These are phyloP conservation scores for Grammomys dolichurus DNA, from an alignment of 2,113 vertebrate species.

Conservation along the genomic window DNA sequence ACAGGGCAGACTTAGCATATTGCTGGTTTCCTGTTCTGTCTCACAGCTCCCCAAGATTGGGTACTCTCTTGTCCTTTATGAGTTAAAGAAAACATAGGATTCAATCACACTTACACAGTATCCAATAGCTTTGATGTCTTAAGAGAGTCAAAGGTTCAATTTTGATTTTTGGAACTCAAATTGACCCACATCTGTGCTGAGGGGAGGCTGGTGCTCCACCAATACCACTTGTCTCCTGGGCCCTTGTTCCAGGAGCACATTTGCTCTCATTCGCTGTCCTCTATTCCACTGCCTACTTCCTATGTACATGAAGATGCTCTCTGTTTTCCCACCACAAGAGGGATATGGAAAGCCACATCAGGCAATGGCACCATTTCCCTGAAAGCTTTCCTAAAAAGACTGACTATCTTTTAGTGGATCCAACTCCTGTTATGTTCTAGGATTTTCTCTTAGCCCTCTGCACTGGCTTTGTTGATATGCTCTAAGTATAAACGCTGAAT, in stretches of 20 bases:
- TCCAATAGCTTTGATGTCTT: rapidly evolving
- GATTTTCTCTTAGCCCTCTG: not conserved
- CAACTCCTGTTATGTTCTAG: not conserved
- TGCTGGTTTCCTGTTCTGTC: not conserved
- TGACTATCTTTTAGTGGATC: too few relatives aligned
- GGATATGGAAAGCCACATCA: not conserved
- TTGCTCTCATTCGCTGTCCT: too few relatives aligned
- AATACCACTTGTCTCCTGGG: not conserved
- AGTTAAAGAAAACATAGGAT: rapidly evolving
- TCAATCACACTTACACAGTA: rapidly evolving
- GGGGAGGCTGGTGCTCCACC: too few relatives aligned
- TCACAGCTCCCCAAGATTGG: rapidly evolving
- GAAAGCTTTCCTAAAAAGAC: not conserved
- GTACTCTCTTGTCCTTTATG: not conserved
- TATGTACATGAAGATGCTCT: not conserved
- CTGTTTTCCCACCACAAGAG: not conserved
- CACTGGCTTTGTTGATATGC: not conserved
- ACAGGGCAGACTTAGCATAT: not conserved
- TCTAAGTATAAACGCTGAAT: too few relatives aligned
- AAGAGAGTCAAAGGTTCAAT: not conserved
- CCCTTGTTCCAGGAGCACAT: rapidly evolving
- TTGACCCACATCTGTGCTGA: rapidly evolving
- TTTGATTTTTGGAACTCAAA: not conserved
- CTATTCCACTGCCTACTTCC: not conserved
- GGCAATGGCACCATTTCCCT: not conserved